Conservation (phyloP, 1,140 invertebrate species). For the Drosophila asahinai region DNA sequence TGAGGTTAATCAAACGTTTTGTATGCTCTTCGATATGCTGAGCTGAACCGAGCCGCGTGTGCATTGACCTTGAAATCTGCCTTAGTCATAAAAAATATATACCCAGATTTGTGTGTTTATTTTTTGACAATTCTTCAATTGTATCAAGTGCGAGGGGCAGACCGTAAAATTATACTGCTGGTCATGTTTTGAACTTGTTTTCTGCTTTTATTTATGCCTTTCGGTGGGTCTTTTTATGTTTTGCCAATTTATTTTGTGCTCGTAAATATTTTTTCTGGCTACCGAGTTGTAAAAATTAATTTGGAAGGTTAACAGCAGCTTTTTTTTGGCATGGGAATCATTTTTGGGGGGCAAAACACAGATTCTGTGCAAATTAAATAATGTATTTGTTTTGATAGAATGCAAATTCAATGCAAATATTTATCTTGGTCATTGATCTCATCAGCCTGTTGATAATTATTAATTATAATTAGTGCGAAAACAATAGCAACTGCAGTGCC, state of each 20-base stretch:
- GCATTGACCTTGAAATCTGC: constrained; percentile 66
- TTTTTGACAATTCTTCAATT: constrained; percentile 78
- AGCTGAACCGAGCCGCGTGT: constrained; percentile 39
- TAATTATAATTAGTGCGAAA: constrained; percentile 22
- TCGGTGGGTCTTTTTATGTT: constrained; percentile 42
- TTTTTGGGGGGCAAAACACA: constrained; percentile 9
- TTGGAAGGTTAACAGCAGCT: constrained; percentile 44
- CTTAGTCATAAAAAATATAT: constrained; percentile 47
- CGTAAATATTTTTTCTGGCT: constrained; percentile 33
- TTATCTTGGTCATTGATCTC: constrained; percentile 50
- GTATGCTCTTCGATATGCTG: constrained; percentile 63
- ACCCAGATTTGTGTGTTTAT: constrained; percentile 33
- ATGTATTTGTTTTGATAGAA: constrained; percentile 39
- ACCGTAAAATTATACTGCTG: constrained; percentile 70
- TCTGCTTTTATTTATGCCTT: constrained; percentile 38
- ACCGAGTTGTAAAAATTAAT: constrained; percentile 42
- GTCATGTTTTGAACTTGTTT: constrained; percentile 62
- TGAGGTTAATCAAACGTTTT: constrained; percentile 80
- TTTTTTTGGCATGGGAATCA: constrained; percentile 11
- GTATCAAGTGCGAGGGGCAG: constrained; percentile 52
- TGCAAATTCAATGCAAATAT: constrained; percentile 26
- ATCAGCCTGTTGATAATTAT: constrained; percentile 3
- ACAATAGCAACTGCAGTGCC: constrained; percentile 13
- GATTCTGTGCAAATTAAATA: constrained; percentile 8
- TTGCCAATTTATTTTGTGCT: constrained; percentile 67